Percentiles rank a stretch among this genome's conserved stretches.
phyloP scores from a whole-genome alignment of 2,888 invertebrate species.

The Stenchaetothrips biformis region DNA sequence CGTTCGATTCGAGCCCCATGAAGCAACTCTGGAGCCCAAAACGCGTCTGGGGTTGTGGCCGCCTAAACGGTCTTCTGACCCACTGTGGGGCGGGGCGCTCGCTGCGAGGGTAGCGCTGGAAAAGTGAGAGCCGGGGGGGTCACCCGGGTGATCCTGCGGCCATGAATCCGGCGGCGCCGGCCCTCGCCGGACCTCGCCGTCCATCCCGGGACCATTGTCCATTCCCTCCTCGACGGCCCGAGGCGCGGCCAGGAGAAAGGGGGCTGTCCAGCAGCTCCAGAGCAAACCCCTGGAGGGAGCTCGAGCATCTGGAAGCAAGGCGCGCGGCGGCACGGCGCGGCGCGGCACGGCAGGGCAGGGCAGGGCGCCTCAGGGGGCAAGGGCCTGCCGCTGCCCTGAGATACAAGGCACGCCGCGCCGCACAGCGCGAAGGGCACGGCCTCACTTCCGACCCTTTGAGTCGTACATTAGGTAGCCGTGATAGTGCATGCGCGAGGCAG shows the following conservation, averaged over 20 bases:
- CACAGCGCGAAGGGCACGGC: background rate
- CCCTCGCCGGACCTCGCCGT: no score
- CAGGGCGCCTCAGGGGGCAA: no score
- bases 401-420: background rate
- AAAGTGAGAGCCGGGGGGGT: background rate
- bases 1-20: no score
- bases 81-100: background rate
- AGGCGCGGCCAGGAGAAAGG: background rate
- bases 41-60: no score
- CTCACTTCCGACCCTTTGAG: background rate
- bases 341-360: background rate
- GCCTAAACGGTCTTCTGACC: background rate
- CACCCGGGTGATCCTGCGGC: background rate
- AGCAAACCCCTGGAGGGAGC: background rate
- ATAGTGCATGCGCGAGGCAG: no score
- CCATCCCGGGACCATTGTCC: background rate
- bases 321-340: background rate
- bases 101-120: background rate
- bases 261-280: background rate
- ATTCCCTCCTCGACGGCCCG: background rate
- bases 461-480: background rate
- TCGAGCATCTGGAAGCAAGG: background rate
- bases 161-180: background rate
- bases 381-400: background rate
- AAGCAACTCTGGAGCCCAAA: no score